These are phyloP conservation scores for Oceanodroma tethys DNA, from an alignment of 2,113 vertebrate genomes.

Conservation along the genomic window DNA sequence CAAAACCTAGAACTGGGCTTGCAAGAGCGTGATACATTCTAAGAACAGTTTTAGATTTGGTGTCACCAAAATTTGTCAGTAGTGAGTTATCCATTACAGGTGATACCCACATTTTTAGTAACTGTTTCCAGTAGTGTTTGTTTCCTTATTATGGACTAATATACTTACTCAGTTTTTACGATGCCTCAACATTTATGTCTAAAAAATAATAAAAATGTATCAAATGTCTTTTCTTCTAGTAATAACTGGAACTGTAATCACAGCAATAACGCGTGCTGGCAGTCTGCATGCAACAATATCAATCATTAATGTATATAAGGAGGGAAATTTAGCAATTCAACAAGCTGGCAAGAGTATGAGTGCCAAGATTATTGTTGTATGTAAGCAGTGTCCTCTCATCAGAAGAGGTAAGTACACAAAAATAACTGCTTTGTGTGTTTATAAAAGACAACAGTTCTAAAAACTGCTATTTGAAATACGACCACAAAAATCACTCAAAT, in stretches of 20 bases:
- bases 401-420: constrained; percentile 84
- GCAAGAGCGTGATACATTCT: not conserved
- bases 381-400: constrained; percentile 92
- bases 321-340: constrained; percentile 90
- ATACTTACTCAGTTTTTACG: not conserved
- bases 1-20: not conserved
- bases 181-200: not conserved
- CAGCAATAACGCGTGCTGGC: constrained; percentile 76
- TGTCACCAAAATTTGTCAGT: not conserved
- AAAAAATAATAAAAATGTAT: not conserved
- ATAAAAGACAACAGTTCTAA: not conserved
- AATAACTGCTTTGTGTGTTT: not conserved
- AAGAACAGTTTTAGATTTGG: not conserved
- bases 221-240: constrained; percentile 69
- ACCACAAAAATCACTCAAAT: not conserved
- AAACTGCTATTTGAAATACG: not conserved
- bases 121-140: not conserved
- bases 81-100: not conserved
- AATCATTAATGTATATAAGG: constrained; percentile 94
- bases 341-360: constrained; percentile 97
- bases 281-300: constrained; percentile 89
- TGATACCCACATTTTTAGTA: not conserved
- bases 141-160: not conserved
- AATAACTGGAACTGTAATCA: constrained; percentile 90
- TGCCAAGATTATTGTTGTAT: constrained; percentile 87